A percentile compares a stretch with the other conserved stretches of the same genome.
Evolutionary conservation across 2,888 invertebrate species (phyloP).

Genomic region (Orthosia gracilis): DNA sequence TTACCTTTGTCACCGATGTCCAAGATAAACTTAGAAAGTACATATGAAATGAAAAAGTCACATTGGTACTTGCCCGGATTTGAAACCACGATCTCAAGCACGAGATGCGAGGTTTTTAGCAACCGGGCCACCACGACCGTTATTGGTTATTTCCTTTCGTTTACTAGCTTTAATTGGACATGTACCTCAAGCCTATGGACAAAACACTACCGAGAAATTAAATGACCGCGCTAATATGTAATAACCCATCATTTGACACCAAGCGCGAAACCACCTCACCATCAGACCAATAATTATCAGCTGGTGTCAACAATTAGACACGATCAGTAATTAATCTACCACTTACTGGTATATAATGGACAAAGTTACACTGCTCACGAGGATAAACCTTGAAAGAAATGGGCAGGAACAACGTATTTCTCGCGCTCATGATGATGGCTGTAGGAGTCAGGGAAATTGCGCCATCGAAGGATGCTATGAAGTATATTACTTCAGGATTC

Average conservation of each 20-base stretch:
- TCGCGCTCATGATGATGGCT: conserved; percentile 59
- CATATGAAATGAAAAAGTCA: no score
- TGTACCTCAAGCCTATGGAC: not conserved
- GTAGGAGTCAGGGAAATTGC: conserved; percentile 57
- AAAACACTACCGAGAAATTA: conserved; percentile 21
- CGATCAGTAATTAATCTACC: conserved; percentile 4
- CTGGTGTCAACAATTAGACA: conserved; percentile 45
- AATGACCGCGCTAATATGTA: conserved; percentile 33
- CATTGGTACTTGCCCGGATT: no score
- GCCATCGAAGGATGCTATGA: conserved; percentile 76
- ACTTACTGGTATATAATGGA: conserved; percentile 53
- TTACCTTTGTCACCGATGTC: no score
- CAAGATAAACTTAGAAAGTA: no score
- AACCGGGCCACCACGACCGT: no score
- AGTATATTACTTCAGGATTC: conserved; percentile 77
- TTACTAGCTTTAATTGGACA: conserved; percentile 17
- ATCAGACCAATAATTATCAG: conserved; percentile 19
- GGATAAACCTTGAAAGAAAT: conserved; percentile 33
- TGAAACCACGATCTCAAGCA: no score
- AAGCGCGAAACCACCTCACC: conserved; percentile 11
- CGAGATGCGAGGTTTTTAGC: no score
- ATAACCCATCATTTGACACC: conserved; percentile 41
- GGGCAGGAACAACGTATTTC: conserved; percentile 30
- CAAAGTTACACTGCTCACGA: not conserved
- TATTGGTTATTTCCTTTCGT: not conserved